Percentiles rank a stretch among this genome's conserved stretches.
Evolutionary conservation across 1,140 invertebrate species (phyloP).

Genomic region (Papilio polytes): DNA sequence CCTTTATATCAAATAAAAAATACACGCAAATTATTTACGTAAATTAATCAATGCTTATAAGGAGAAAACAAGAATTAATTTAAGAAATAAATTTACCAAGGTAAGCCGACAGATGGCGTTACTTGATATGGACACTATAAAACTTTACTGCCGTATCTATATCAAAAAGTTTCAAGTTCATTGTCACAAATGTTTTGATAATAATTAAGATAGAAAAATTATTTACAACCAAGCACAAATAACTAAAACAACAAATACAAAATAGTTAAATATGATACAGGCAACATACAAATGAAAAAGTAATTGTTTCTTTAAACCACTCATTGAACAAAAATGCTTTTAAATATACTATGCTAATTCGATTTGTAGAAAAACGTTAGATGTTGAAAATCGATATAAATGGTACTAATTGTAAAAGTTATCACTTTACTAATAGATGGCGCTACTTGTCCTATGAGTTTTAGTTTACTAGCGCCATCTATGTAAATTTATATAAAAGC

Average conservation of each 20-base stretch:
- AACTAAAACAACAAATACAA: not conserved
- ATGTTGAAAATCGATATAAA: no score
- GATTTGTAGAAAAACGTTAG: no score
- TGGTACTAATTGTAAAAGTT: no score
- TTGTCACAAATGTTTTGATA: not conserved
- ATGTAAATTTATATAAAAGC: not conserved
- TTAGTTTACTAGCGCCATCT: not conserved
- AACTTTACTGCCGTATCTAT: not conserved
- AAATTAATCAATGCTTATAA: not conserved
- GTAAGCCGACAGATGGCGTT: not conserved
- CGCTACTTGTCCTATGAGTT: not conserved
- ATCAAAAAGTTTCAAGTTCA: not conserved
- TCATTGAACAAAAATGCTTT: conserved; percentile 2
- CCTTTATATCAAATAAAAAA: no score
- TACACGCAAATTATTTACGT: not conserved
- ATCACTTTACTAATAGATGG: not conserved
- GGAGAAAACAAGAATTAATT: not conserved
- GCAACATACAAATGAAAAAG: not conserved
- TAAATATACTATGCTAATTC: not conserved
- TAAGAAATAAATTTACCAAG: not conserved
- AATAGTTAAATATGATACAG: not conserved
- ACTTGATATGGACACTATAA: not conserved
- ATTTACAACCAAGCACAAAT: not conserved
- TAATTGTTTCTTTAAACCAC: not conserved
- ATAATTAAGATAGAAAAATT: no score